phyloP scores from a whole-genome alignment of 2,888 invertebrate species.

The Phlogophora meticulosa region DNA sequence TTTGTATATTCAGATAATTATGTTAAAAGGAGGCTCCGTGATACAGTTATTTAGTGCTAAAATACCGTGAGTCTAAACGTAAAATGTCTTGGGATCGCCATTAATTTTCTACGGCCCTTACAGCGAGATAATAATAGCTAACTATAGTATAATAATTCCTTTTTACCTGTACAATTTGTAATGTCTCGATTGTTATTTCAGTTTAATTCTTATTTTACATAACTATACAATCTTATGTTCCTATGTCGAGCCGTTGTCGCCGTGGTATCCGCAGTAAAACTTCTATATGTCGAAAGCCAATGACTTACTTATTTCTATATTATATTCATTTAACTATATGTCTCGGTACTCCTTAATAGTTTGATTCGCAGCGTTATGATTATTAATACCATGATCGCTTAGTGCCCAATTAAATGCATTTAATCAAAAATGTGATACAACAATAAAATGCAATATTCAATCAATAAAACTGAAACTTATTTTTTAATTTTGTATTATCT shows the following conservation, averaged over 20 bases:
- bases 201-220: constrained; percentile 65
- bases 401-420: constrained; percentile 15
- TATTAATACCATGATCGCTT: constrained; percentile 5
- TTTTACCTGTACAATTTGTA: constrained; percentile 68
- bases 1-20: constrained; percentile 42
- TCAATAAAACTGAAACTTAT: constrained; percentile 26
- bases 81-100: constrained; percentile 22
- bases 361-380: constrained; percentile 1
- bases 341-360: constrained; percentile 9
- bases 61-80: constrained; percentile 11
- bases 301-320: constrained; percentile 14
- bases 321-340: constrained; percentile 19
- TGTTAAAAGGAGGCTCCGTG: constrained; percentile 39
- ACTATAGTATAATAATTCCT: constrained; percentile 67
- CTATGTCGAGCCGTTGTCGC: constrained; percentile 76
- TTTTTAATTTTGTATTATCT: constrained; percentile 28
- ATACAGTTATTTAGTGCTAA: constrained; percentile 8
- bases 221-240: constrained; percentile 74
- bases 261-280: constrained; percentile 61
- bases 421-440: constrained; percentile 24
- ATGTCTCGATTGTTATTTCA: constrained; percentile 61
- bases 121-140: constrained; percentile 61
- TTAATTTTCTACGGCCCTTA: constrained; percentile 55
- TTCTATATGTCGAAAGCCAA: constrained; percentile 43
- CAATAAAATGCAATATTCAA: constrained; percentile 31